Conservation (phyloP, 2,888 invertebrate genomes). For the Drosophila lacicola region DNA sequence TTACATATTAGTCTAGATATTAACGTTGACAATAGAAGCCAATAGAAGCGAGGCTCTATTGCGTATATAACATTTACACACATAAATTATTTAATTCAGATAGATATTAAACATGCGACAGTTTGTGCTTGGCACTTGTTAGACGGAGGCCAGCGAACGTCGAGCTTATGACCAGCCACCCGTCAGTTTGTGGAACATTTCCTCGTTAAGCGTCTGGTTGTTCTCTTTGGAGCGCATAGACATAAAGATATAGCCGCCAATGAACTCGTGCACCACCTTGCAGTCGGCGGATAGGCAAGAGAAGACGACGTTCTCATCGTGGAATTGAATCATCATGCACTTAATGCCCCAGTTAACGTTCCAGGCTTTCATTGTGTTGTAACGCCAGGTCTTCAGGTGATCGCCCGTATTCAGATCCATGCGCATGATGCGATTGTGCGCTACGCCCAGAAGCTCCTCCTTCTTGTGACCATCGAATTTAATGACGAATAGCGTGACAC, state of each 20-base stretch:
- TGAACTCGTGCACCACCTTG: slow-evolving; percentile 99
- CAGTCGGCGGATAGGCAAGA: slow-evolving; percentile 98
- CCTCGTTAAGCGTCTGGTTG: slow-evolving; percentile 97
- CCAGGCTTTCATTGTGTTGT: slow-evolving; percentile 99
- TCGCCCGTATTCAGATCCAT: slow-evolving; percentile 97
- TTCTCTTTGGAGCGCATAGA: slow-evolving; percentile 99
- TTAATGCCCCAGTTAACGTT: slow-evolving; percentile 99
- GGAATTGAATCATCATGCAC: slow-evolving; percentile 99
- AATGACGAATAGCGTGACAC: slow-evolving; percentile 97
- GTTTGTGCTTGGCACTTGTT: slow-evolving; percentile 76
- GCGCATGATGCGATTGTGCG: slow-evolving; percentile 97
- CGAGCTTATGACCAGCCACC: slow-evolving; percentile 92
- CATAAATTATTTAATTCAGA: slow-evolving; percentile 32
- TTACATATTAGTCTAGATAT: slow-evolving; percentile 57
- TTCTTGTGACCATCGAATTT: slow-evolving; percentile 94
- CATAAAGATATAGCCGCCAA: slow-evolving; percentile 99
- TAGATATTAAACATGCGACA: slow-evolving; percentile 60
- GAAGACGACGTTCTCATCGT: slow-evolving; percentile 97
- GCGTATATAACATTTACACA: slow-evolving; percentile 62
- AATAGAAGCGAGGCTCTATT: slow-evolving; percentile 19
- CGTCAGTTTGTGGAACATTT: slow-evolving; percentile 98
- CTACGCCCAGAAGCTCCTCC: slow-evolving; percentile 96
- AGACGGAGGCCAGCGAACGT: slow-evolving; percentile 14
- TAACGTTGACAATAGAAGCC: slow-evolving; percentile 37
- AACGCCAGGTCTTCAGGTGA: slow-evolving; percentile 98